Base-by-base conservation (phyloP, 2,888 invertebrate species). In the Gastracanthus pulcherrimus region DNA sequence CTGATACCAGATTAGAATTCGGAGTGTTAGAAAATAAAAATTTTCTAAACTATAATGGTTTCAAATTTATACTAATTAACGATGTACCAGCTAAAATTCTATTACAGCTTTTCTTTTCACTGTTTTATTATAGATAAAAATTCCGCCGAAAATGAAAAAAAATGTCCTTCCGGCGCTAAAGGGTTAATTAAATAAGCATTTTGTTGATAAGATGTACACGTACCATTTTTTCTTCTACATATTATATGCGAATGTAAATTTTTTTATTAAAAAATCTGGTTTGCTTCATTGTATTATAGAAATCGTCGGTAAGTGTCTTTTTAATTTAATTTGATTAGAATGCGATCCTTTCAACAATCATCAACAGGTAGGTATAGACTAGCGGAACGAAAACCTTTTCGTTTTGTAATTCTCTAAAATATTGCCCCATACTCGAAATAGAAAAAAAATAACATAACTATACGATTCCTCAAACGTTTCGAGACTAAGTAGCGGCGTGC, bases 401-500 rank as follows among this genome's bases (percentile, higher is more conserved):
- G 29, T 11, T 72, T 29, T 60, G 38, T 9, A 29, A 0, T 58
- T 60, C 19, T 45, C 66, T 51, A 9, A 11, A 51, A 45, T 66
- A 75, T 75, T 51, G 51, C 64, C 66, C 45, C 48, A 41, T 23
- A 34, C 41, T 62, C 23, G 34, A 34, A 41, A 41, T 62, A 23
- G 34, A 48, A 55, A 26, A 67, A 55, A 70, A 16, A 36, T 55
- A 36, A 55, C 55, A 34, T 29, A 67, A 41, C 16, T 38, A 66
- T 38, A 7, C 41, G 7, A 34, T 36, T 58, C 64, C 51, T 29
- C 23, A 51, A 36, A 58, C 19, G 69, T 31, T 48, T 29, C 72
- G 34, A 80, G 67, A 69, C 58, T 51, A 71, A 64, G 69, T 76
- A 70, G 31, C 70, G 62, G 16, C 64, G 77, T 78, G 76, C 64